Conservation (phyloP, 2,888 invertebrate genomes). For the Pycnomerus fuliginosus region DNA sequence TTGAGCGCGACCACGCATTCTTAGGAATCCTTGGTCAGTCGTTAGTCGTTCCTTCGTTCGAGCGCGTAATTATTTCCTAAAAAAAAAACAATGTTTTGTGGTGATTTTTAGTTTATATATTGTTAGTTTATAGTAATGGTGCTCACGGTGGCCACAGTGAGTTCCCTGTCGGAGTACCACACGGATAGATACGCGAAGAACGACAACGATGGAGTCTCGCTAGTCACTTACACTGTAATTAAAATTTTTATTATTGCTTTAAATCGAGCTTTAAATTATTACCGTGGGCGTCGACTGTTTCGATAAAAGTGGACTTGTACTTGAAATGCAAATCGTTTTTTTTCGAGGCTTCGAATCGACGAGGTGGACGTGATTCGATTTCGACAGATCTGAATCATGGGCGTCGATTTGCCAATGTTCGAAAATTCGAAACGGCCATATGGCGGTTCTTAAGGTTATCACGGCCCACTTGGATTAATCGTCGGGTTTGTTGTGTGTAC, state of each 20-base stretch:
- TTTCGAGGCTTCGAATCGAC: no score
- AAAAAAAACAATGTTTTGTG: no score
- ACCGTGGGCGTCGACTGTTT: no score
- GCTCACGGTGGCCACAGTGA: slow-evolving; percentile 46
- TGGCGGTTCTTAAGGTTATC: slow-evolving; percentile 12
- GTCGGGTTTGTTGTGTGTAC: no score
- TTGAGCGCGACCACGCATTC: slow-evolving; percentile 13
- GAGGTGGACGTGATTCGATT: no score
- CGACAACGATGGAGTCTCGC: slow-evolving; percentile 40
- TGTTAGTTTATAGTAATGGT: no score
- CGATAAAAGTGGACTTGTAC: no score
- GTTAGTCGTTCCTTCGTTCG: not conserved
- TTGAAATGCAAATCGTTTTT: no score
- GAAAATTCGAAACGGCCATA: slow-evolving; percentile 5
- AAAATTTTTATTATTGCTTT: slow-evolving; percentile 4
- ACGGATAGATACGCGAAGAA: slow-evolving; percentile 39
- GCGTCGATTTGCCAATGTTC: no score
- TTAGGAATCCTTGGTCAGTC: slow-evolving; percentile 12
- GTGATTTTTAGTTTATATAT: no score
- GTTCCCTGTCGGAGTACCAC: slow-evolving; percentile 42
- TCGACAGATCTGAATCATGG: no score
- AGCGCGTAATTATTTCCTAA: slow-evolving; percentile 4
- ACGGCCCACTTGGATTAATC: slow-evolving; percentile 12
- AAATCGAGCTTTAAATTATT: no score
- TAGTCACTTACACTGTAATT: slow-evolving; percentile 46